phyloP scores from a whole-genome alignment of 1,140 invertebrate genomes.

The Drosophila teissieri region DNA sequence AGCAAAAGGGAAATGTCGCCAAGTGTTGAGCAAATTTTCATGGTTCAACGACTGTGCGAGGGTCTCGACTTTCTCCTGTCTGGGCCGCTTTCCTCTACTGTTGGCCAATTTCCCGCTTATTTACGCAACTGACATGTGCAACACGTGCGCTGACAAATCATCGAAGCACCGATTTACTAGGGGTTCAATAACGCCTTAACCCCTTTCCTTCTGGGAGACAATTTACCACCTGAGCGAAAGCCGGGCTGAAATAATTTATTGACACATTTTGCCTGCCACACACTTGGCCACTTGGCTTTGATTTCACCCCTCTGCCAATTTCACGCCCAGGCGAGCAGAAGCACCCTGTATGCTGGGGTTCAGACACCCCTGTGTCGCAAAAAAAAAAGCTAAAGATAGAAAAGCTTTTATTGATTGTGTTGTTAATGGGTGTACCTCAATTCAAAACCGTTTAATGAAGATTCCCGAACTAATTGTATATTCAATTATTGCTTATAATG shows the following conservation, averaged over 20 bases:
- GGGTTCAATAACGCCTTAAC: slow-evolving; percentile 28
- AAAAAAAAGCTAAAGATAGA: neutral
- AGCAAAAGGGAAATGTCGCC: slow-evolving; percentile 27
- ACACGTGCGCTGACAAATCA: slow-evolving; percentile 75
- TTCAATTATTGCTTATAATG: no score
- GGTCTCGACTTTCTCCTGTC: slow-evolving; percentile 27
- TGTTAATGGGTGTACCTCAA: no score
- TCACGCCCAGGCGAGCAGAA: slow-evolving; percentile 62
- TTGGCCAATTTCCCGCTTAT: slow-evolving; percentile 70
- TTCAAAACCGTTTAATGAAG: no score
- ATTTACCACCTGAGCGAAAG: slow-evolving; percentile 72
- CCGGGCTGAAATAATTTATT: slow-evolving; percentile 68
- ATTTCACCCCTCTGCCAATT: slow-evolving; percentile 52
- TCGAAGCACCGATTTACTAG: slow-evolving; percentile 8
- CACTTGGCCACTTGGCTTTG: slow-evolving; percentile 60
- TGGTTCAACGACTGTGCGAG: slow-evolving; percentile 38
- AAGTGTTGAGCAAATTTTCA: slow-evolving; percentile 55
- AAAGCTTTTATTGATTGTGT: neutral
- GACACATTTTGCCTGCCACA: slow-evolving; percentile 62
- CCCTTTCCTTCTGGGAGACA: slow-evolving; percentile 54
- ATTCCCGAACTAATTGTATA: no score
- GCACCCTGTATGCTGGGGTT: slow-evolving; percentile 43
- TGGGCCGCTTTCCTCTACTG: slow-evolving; percentile 13
- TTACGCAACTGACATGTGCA: slow-evolving; percentile 74
- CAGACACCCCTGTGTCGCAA: slow-evolving; percentile 22